Evolutionary conservation across 2,888 invertebrate species (phyloP).

Genomic region (Drosophila nr. medialis): DNA sequence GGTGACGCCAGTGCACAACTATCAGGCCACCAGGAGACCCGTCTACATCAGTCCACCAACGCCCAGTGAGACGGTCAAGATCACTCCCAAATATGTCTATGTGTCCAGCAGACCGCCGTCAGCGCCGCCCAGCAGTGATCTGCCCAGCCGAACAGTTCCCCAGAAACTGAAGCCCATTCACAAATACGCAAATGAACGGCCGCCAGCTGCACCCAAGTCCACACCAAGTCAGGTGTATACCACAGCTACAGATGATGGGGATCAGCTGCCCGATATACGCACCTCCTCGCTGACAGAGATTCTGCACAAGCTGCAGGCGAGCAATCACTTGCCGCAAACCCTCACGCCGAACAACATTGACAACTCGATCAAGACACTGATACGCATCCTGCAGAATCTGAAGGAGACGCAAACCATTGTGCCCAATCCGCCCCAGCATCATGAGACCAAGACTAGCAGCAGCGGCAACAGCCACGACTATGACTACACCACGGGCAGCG

Average conservation of each 20-base stretch:
- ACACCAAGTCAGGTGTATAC: slow-evolving; percentile 21
- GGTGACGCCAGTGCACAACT: slow-evolving; percentile 59
- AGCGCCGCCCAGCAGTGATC: slow-evolving; percentile 24
- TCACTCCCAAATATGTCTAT: slow-evolving; percentile 69
- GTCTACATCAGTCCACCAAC: slow-evolving; percentile 52
- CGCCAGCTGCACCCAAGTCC: slow-evolving; percentile 30
- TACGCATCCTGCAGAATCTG: slow-evolving; percentile 90
- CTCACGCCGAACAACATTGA: slow-evolving; percentile 92
- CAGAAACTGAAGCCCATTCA: slow-evolving; percentile 77
- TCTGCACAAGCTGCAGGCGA: slow-evolving; percentile 89
- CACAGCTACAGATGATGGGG: slow-evolving; percentile 57
- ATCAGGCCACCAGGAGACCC: slow-evolving; percentile 60
- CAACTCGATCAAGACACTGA: slow-evolving; percentile 90
- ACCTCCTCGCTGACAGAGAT: slow-evolving; percentile 87
- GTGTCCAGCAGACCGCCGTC: slow-evolving; percentile 51
- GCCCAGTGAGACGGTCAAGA: slow-evolving; percentile 60
- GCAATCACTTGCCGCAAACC: slow-evolving; percentile 91
- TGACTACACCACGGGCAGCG: slow-evolving; percentile 76
- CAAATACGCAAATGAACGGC: slow-evolving; percentile 63
- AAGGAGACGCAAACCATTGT: slow-evolving; percentile 85
- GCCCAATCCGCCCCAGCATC: slow-evolving; percentile 82
- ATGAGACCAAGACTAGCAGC: slow-evolving; percentile 62
- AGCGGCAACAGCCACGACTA: slow-evolving; percentile 66
- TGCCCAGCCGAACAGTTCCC: slow-evolving; percentile 34
- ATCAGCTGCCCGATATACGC: slow-evolving; percentile 83